Percentiles rank a stretch among this genome's conserved stretches.
phyloP scores from a whole-genome alignment of 2,797 vertebrate species.

The Scolopax bukidnonensis region DNA sequence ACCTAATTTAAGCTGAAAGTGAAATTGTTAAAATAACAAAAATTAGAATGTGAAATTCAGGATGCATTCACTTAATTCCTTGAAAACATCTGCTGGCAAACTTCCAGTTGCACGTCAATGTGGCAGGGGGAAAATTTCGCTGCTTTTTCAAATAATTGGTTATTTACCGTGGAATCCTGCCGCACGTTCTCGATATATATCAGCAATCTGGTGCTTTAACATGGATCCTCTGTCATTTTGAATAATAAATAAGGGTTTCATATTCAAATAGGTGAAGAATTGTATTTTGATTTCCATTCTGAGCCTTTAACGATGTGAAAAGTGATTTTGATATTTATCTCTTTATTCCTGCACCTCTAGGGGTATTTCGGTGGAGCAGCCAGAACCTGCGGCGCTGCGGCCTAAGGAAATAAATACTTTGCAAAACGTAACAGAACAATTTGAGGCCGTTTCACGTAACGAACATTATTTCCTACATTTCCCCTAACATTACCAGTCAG shows the following conservation, averaged over 20 bases:
- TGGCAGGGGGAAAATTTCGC: not conserved
- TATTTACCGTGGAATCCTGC: not conserved
- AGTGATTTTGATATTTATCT: not conserved
- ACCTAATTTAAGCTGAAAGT: not conserved
- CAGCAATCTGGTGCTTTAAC: not conserved
- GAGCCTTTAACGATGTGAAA: not conserved
- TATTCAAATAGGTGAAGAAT: not conserved
- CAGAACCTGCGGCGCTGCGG: not conserved
- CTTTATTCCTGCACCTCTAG: not conserved
- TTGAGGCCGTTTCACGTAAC: conserved; percentile 42
- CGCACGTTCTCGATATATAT: not conserved
- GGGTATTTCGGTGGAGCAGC: not conserved
- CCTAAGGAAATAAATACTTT: conserved; percentile 48
- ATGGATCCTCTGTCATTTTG: not conserved
- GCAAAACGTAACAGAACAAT: conserved; percentile 45
- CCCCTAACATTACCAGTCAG: conserved; percentile 7
- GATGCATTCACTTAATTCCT: not conserved
- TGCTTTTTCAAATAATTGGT: not conserved
- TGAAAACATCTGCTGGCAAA: not conserved
- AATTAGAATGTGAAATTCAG: not conserved
- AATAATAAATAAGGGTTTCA: not conserved
- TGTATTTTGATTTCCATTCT: not conserved
- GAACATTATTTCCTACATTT: conserved; percentile 56
- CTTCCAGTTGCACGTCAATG: not conserved
- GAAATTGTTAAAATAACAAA: not conserved